A percentile compares a stretch with the other conserved stretches of the same genome.
These are phyloP conservation scores for Torymus texanus DNA, from an alignment of 2,888 invertebrate species.

Conservation along the genomic window DNA sequence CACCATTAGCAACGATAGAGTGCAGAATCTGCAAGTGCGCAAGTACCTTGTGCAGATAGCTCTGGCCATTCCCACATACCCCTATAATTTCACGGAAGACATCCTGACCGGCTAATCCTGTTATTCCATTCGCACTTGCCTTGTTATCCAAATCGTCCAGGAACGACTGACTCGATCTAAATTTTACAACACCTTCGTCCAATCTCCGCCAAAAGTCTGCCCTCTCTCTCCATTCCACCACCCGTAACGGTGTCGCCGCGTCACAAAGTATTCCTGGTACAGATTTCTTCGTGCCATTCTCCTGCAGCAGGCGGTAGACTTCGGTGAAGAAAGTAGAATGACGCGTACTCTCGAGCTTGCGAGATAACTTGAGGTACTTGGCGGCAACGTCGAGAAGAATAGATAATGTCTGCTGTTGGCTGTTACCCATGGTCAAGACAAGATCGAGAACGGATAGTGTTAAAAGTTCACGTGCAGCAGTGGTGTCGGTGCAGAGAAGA, in stretches of 20 bases:
- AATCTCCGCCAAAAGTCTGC: conserved; percentile 66
- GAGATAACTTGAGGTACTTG: conserved; percentile 65
- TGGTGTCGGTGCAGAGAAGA: conserved; percentile 57
- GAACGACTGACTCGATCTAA: conserved; percentile 23
- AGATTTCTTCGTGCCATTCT: conserved; percentile 58
- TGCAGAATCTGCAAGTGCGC: conserved; percentile 64
- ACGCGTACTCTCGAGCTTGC: conserved; percentile 47
- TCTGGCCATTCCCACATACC: conserved; percentile 60
- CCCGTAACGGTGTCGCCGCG: conserved; percentile 62
- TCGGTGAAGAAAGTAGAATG: conserved; percentile 39
- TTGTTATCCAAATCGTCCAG: conserved; percentile 20
- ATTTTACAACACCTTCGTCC: conserved; percentile 55
- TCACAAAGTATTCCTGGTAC: conserved; percentile 64
- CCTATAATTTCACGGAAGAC: conserved; percentile 60
- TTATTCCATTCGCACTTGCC: neutral
- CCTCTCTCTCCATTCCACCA: conserved; percentile 63
- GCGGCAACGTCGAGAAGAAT: conserved; percentile 69
- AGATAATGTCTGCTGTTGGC: conserved; percentile 60
- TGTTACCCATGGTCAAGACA: conserved; percentile 66
- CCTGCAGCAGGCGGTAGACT: conserved; percentile 45
- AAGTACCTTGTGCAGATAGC: conserved; percentile 63
- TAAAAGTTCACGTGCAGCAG: conserved; percentile 63
- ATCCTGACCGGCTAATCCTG: conserved; percentile 53
- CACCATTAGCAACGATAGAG: conserved; percentile 63
- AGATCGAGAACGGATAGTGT: conserved; percentile 69